Evolutionary conservation across 1,140 invertebrate genomes (phyloP).

Genomic region (Hypothenemus hampei): DNA sequence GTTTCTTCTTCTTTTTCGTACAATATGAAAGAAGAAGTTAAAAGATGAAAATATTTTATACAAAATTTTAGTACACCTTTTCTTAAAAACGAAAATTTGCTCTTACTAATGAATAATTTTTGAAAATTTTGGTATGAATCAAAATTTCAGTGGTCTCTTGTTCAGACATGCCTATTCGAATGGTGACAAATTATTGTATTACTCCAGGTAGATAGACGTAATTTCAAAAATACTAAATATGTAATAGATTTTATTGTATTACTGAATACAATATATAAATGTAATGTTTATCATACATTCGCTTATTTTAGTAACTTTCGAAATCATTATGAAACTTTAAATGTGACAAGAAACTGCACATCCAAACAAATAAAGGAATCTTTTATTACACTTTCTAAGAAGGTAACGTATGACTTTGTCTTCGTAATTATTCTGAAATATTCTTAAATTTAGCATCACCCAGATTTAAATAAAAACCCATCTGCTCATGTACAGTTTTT

Average conservation of each 20-base stretch:
- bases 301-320: slow-evolving; percentile 4
- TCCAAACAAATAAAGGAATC: slow-evolving; percentile 45
- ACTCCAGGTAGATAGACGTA: slow-evolving; percentile 4
- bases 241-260: neutral
- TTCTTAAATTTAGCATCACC: slow-evolving; percentile 47
- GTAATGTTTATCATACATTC: neutral
- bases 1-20: too few species aligned
- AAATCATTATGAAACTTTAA: slow-evolving; percentile 46
- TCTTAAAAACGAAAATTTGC: neutral
- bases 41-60: too few species aligned
- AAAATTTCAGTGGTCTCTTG: slow-evolving; percentile 3
- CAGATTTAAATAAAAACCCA: slow-evolving; percentile 47
- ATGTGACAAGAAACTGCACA: slow-evolving; percentile 42
- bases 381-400: slow-evolving; percentile 48
- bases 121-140: slow-evolving; percentile 7
- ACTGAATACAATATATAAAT: neutral
- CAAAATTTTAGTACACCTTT: neutral
- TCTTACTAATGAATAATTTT: slow-evolving; percentile 1
- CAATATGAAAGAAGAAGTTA: too few species aligned
- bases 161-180: neutral
- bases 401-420: slow-evolving; percentile 36
- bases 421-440: slow-evolving; percentile 1
- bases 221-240: neutral
- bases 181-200: slow-evolving; percentile 1
- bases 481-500: slow-evolving; percentile 51